Conservation (phyloP, 1,140 invertebrate genomes). For the Brachionus koreanus region DNA sequence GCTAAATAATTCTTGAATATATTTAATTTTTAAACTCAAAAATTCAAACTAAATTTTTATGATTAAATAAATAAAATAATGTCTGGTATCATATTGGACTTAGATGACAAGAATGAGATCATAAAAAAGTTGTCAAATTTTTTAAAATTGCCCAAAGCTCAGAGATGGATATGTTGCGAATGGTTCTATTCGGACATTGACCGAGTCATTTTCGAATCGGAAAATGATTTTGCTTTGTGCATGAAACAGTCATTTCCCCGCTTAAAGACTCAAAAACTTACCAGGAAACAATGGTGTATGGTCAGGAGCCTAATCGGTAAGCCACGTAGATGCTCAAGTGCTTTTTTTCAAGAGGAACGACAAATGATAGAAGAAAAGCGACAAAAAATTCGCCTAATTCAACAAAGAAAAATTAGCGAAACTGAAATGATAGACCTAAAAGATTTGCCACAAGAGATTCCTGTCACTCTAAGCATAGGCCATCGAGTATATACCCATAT, state of each 20-base stretch:
- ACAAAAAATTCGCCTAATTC: conserved; percentile 83
- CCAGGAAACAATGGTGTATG: conserved; percentile 89
- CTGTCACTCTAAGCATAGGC: conserved; percentile 88
- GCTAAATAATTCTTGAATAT: background rate
- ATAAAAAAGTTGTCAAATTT: conserved; percentile 75
- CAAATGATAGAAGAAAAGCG: conserved; percentile 81
- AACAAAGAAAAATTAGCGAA: conserved; percentile 85
- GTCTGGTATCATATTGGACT: background rate
- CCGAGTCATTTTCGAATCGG: conserved; percentile 84
- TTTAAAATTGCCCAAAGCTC: conserved; percentile 94
- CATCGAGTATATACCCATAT: conserved; percentile 79
- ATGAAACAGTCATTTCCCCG: conserved; percentile 89
- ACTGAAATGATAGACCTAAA: conserved; percentile 66
- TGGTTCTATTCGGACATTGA: conserved; percentile 99
- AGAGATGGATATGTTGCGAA: conserved; percentile 98
- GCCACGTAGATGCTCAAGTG: conserved; percentile 69
- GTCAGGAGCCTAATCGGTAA: conserved; percentile 93
- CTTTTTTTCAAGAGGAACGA: conserved; percentile 92
- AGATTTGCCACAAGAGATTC: conserved; percentile 88
- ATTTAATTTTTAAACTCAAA: background rate
- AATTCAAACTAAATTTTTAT: background rate
- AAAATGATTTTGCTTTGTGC: conserved; percentile 94
- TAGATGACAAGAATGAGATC: background rate
- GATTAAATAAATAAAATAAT: background rate
- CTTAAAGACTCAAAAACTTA: conserved; percentile 76